phyloP scores from a whole-genome alignment of 2,113 vertebrate species.

The Pangasianodon gigas region DNA sequence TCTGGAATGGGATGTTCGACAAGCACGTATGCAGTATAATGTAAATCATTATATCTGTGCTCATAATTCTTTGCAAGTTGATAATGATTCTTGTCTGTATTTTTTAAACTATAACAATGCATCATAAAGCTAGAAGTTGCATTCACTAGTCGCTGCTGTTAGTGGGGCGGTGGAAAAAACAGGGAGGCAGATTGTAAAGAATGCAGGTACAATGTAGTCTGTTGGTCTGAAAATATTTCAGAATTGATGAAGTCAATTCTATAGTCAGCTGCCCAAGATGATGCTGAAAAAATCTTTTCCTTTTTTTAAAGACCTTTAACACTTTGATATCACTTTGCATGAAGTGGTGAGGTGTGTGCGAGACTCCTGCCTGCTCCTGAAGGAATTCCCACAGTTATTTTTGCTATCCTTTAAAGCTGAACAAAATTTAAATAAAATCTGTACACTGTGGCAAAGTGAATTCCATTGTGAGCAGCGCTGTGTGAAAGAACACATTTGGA shows the following conservation, averaged over 20 bases:
- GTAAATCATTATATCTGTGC: background rate
- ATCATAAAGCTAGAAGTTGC: background rate
- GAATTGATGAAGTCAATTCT: background rate
- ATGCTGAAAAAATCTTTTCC: background rate
- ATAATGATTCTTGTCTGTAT: background rate
- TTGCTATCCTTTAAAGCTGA: background rate
- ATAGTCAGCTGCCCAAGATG: background rate
- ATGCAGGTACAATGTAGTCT: background rate
- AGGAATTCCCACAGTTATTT: background rate
- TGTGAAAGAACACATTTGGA: background rate
- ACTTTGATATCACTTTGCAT: background rate
- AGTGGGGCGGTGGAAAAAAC: background rate
- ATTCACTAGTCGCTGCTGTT: background rate
- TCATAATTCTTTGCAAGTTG: background rate
- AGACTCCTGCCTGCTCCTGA: background rate
- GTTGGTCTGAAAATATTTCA: background rate
- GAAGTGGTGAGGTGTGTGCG: background rate
- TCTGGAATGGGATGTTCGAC: background rate
- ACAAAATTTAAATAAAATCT: background rate
- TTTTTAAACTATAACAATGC: background rate
- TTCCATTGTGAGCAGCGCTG: background rate
- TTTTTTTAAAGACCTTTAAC: background rate
- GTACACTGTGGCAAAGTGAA: background rate
- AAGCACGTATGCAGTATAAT: background rate
- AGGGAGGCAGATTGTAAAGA: background rate